Conservation (phyloP, 2,888 invertebrate genomes). For the Halocaridina rubra region DNA sequence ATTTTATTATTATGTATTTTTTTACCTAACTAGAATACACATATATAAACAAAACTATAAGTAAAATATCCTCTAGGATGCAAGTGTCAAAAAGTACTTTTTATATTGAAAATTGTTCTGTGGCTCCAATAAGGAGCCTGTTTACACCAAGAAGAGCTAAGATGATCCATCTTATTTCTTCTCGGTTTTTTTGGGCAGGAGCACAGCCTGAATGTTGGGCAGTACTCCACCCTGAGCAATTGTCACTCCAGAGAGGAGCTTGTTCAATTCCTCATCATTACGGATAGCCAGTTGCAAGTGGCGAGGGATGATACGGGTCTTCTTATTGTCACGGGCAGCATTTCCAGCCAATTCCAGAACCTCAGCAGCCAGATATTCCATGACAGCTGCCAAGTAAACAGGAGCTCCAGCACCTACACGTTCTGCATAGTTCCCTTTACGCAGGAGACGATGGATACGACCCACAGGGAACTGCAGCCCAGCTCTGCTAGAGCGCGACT, state of each 20-base stretch:
- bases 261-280: conserved; percentile 86
- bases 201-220: conserved; percentile 71
- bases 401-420: conserved; percentile 68
- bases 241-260: conserved; percentile 80
- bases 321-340: conserved; percentile 61
- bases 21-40: too few relatives aligned
- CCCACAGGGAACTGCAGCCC: conserved; percentile 67
- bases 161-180: too few relatives aligned
- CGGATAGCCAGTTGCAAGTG: conserved; percentile 83
- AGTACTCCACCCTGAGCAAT: conserved; percentile 77
- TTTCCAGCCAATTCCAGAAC: conserved; percentile 65
- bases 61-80: too few relatives aligned
- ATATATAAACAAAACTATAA: too few relatives aligned
- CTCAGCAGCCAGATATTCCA: conserved; percentile 79
- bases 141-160: too few relatives aligned
- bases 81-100: too few relatives aligned
- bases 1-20: too few relatives aligned
- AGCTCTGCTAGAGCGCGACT: conserved; percentile 69
- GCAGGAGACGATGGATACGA: conserved; percentile 66
- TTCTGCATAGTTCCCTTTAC: conserved; percentile 68
- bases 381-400: conserved; percentile 69
- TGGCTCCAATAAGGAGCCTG: too few relatives aligned
- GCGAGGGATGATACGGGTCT: conserved; percentile 77
- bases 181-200: conserved; percentile 70
- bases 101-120: too few relatives aligned